Conservation (phyloP, 1,140 invertebrate species). For the Bursaphelenchus mucronatus region DNA sequence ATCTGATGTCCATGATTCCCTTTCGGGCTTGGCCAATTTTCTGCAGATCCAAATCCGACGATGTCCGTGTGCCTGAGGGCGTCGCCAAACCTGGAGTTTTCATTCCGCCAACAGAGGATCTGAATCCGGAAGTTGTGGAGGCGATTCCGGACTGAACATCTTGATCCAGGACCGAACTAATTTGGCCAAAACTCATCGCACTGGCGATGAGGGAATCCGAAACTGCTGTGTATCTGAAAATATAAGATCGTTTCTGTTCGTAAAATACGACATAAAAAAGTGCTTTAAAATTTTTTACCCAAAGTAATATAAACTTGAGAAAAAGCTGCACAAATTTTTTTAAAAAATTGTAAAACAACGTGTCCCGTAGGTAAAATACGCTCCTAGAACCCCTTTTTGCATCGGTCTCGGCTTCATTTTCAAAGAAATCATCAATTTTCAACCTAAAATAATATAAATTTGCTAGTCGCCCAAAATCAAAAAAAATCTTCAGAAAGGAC, state of each 20-base stretch:
- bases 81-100: conserved; percentile 67
- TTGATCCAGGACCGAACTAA: conserved; percentile 76
- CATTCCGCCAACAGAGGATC: conserved; percentile 34
- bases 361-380: too few species aligned
- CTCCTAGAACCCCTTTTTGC: too few species aligned
- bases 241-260: not conserved
- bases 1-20: conserved; percentile 97
- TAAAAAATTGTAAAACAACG: too few species aligned
- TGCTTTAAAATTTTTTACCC: too few species aligned
- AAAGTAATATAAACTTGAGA: too few species aligned
- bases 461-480: too few species aligned
- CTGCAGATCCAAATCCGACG: conserved; percentile 82
- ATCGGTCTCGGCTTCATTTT: too few species aligned
- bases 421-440: too few species aligned
- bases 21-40: conserved; percentile 99
- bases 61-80: conserved; percentile 66
- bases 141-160: conserved; percentile 45
- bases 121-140: conserved; percentile 58
- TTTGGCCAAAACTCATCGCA: conserved; percentile 73
- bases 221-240: conserved; percentile 78
- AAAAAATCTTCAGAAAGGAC: too few species aligned
- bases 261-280: too few species aligned
- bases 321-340: too few species aligned
- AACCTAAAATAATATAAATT: too few species aligned
- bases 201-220: conserved; percentile 93